phyloP scores from a whole-genome alignment of 2,113 vertebrate species.

The Sebastes schlegelii region DNA sequence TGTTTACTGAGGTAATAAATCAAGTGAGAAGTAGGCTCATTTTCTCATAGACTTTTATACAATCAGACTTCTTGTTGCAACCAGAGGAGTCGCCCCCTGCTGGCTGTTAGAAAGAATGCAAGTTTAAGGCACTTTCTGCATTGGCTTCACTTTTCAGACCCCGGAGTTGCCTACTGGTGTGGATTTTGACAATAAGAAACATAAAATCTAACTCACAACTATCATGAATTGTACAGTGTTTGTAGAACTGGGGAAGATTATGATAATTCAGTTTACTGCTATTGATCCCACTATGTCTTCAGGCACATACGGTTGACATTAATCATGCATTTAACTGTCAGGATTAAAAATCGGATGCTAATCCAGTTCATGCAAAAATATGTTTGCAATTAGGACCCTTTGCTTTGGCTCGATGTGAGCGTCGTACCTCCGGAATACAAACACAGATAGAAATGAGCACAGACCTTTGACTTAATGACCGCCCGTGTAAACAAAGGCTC shows the following conservation, averaged over 20 bases:
- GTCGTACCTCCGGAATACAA: slow-evolving; percentile 37
- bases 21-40: no score
- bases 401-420: slow-evolving; percentile 19
- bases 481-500: slow-evolving; percentile 63
- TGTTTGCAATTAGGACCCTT: slow-evolving; percentile 48
- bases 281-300: slow-evolving; percentile 48
- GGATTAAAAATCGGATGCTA: slow-evolving; percentile 42
- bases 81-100: no score
- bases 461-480: slow-evolving; percentile 74
- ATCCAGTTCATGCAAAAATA: slow-evolving; percentile 46
- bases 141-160: no score
- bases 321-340: slow-evolving; percentile 42
- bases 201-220: slow-evolving; percentile 40
- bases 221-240: slow-evolving; percentile 8
- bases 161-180: no score
- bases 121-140: no score
- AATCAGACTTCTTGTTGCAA: no score
- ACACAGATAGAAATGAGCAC: slow-evolving; percentile 41
- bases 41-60: no score
- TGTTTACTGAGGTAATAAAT: no score
- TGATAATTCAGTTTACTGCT: slow-evolving; percentile 36
- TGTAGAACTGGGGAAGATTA: slow-evolving; percentile 15
- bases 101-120: no score
- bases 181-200: slow-evolving; percentile 24
- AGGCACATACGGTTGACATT: slow-evolving; percentile 29